Conservation (phyloP, 30 jellyfish, hydroid and myxozoan genomes). For the Rhopilema esculentum region DNA sequence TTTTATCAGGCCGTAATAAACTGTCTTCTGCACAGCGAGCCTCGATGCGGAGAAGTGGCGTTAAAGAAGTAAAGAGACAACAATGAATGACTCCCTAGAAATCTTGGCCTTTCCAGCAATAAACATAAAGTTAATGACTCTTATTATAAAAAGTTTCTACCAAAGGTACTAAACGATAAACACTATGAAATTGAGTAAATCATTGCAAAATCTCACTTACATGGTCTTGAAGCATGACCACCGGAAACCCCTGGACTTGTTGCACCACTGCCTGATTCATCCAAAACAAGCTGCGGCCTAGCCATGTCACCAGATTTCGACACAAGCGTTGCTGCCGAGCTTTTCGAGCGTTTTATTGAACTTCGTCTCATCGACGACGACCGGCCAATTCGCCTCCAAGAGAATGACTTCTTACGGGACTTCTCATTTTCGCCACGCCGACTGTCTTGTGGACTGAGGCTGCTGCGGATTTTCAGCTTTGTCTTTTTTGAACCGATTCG, state of each 20-base stretch:
- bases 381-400: constrained; percentile 76
- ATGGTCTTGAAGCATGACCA: constrained; percentile 80
- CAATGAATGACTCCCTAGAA: too few species aligned
- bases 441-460: constrained; percentile 82
- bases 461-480: constrained; percentile 59
- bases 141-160: too few species aligned
- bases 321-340: constrained; percentile 64
- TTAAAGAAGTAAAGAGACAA: too few species aligned
- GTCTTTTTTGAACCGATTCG: constrained; percentile 77
- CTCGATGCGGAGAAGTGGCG: too few species aligned
- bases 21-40: too few species aligned
- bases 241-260: constrained; percentile 63
- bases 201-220: constrained; percentile 51
- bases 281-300: constrained; percentile 64
- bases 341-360: constrained; percentile 83
- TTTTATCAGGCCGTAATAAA: too few species aligned
- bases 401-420: constrained; percentile 82
- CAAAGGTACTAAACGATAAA: too few species aligned
- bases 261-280: constrained; percentile 55
- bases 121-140: too few species aligned
- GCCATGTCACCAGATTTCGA: constrained; percentile 59
- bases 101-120: too few species aligned
- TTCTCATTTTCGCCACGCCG: constrained; percentile 71
- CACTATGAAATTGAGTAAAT: too few species aligned
- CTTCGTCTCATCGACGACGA: constrained; percentile 83